Conservation (phyloP, 2,797 vertebrate species). For the Pseudochirops corinnae region DNA sequence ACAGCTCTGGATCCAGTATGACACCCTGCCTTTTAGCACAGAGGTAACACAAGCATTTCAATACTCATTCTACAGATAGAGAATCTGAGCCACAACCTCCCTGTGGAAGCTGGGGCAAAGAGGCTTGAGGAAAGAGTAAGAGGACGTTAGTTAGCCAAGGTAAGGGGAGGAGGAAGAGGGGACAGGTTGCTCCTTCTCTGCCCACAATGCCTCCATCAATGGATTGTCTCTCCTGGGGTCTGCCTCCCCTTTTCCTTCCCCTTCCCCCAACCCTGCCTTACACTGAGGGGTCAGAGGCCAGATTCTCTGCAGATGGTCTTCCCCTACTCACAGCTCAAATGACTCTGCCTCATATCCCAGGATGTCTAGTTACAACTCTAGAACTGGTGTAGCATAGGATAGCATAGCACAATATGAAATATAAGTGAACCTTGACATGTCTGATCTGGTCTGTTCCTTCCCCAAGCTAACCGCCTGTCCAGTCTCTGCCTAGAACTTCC, state of each 20-base stretch:
- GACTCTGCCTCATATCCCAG: not conserved
- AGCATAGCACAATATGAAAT: not conserved
- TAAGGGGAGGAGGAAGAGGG: not conserved
- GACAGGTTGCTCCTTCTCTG: not conserved
- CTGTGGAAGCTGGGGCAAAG: slow-evolving; percentile 39
- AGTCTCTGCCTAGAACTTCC: not conserved
- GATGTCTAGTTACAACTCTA: not conserved
- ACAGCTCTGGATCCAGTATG: not conserved
- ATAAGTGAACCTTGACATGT: not conserved
- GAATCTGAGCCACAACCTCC: not conserved
- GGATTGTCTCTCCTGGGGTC: not conserved
- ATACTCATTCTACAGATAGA: not conserved
- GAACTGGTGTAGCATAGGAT: not conserved
- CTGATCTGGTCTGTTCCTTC: not conserved
- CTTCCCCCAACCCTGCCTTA: not conserved
- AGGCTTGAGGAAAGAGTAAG: not conserved
- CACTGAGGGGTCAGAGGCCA: not conserved
- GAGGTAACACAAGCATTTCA: too few species aligned
- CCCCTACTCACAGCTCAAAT: not conserved
- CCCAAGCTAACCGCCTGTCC: not conserved
- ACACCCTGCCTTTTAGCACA: not conserved
- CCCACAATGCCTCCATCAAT: not conserved
- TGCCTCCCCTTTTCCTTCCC: not conserved
- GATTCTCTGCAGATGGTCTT: not conserved
- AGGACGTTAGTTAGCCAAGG: not conserved